Percentiles rank a stretch among this genome's conserved stretches.
Evolutionary conservation across 2,113 vertebrate species (phyloP).

Genomic region (Sigmodon hispidus): DNA sequence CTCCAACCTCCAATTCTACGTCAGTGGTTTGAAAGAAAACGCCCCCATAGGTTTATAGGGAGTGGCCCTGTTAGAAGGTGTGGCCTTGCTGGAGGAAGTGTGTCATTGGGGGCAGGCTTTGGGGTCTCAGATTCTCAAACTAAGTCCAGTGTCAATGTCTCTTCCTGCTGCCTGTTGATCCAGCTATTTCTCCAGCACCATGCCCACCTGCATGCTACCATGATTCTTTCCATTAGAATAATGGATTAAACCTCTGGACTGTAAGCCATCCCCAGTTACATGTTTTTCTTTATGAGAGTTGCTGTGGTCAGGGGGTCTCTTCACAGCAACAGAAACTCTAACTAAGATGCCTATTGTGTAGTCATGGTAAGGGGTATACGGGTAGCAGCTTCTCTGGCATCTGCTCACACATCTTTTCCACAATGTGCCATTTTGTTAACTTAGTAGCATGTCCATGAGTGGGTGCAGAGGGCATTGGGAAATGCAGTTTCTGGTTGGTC

Average conservation of each 20-base stretch:
- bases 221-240: not conserved
- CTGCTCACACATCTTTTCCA: not conserved
- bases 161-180: not conserved
- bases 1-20: too few species aligned
- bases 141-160: not conserved
- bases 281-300: not conserved
- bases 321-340: too few species aligned
- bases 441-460: fast-evolving
- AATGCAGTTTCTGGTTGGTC: not conserved
- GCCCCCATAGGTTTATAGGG: not conserved
- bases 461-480: not conserved
- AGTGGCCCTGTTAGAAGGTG: not conserved
- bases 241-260: not conserved
- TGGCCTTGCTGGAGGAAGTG: too few species aligned
- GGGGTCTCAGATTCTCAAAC: not conserved
- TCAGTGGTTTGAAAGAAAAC: not conserved
- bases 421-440: not conserved
- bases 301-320: not conserved
- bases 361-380: too few species aligned
- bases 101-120: too few species aligned
- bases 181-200: not conserved
- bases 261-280: not conserved
- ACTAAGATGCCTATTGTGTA: not conserved
- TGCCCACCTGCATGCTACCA: not conserved
- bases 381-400: not conserved